phyloP scores from a whole-genome alignment of 2,888 invertebrate genomes.

The Ochropleura leucogaster region DNA sequence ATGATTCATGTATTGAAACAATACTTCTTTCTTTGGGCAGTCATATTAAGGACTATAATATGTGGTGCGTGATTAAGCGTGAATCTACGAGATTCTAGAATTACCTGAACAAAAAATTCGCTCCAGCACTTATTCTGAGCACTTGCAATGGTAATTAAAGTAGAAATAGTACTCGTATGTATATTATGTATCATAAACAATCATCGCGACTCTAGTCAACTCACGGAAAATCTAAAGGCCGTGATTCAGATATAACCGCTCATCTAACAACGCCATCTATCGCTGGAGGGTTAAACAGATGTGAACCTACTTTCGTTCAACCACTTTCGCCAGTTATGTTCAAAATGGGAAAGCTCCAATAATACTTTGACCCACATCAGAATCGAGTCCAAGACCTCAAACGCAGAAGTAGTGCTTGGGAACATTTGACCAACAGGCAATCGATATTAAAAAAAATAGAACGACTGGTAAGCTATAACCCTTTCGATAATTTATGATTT shows the following conservation, averaged over 20 bases:
- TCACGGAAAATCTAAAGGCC: no score
- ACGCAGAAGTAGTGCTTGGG: neutral
- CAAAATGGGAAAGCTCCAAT: neutral
- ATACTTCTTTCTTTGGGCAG: no score
- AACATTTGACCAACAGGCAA: neutral
- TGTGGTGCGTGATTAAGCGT: neutral
- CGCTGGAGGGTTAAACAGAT: neutral
- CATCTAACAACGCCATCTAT: neutral
- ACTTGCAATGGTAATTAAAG: no score
- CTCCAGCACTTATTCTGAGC: no score
- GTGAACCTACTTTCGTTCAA: neutral
- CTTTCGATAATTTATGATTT: neutral
- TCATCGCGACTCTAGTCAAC: no score
- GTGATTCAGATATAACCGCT: no score
- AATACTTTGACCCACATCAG: neutral
- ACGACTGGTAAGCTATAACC: neutral
- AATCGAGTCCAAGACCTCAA: neutral
- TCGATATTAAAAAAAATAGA: neutral
- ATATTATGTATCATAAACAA: no score
- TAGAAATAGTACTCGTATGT: no score
- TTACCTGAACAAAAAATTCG: no score
- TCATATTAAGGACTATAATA: neutral
- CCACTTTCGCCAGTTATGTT: neutral
- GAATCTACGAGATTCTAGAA: neutral
- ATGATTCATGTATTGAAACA: neutral